Evolutionary conservation across 2,113 vertebrate genomes (phyloP).

Genomic region (Ahaetulla prasina): DNA sequence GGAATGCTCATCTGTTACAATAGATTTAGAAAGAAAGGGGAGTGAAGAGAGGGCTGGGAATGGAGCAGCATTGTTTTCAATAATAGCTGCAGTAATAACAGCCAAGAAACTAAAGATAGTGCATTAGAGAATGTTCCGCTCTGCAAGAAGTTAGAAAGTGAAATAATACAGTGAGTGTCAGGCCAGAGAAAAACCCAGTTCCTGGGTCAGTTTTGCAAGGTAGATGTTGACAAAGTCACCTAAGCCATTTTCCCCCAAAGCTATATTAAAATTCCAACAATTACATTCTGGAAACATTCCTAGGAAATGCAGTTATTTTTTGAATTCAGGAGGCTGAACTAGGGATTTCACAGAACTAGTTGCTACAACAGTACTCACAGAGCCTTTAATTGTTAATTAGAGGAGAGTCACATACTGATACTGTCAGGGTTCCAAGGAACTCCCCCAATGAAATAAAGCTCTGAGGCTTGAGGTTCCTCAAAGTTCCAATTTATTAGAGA

Average conservation of each 20-base stretch:
- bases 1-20: background rate
- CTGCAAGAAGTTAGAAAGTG: background rate
- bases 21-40: background rate
- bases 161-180: background rate
- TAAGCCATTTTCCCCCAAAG: fast-evolving
- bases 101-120: background rate
- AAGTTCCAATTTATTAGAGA: no score
- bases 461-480: no score
- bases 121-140: background rate
- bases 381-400: background rate
- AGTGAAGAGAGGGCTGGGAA: background rate
- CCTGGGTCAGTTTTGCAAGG: fast-evolving
- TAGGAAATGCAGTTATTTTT: background rate
- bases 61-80: background rate
- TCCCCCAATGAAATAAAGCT: no score
- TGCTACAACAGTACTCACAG: background rate
- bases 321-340: background rate
- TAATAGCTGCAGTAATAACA: slow-evolving; percentile 1
- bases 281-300: background rate
- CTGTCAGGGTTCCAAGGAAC: no score
- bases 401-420: background rate
- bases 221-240: background rate
- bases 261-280: background rate
- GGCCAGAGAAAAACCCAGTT: slow-evolving; percentile 10
- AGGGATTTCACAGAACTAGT: background rate